phyloP scores from a whole-genome alignment of 2,888 invertebrate species.

The Polydrusus pterygomalis region DNA sequence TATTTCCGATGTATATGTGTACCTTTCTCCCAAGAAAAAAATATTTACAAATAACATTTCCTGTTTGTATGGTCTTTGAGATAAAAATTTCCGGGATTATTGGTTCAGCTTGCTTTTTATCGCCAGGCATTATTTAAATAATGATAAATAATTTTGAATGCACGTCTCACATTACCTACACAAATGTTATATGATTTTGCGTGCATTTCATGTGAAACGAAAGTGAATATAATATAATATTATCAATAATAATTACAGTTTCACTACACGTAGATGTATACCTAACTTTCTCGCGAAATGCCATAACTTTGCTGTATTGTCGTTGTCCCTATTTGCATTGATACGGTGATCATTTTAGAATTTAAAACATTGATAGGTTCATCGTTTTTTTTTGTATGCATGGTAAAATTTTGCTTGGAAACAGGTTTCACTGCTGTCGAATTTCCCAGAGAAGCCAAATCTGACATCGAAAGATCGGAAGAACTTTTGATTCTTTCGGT shows the following conservation, averaged over 20 bases:
- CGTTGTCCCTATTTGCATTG: not conserved
- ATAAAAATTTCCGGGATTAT: not conserved
- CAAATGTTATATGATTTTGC: conserved; percentile 18
- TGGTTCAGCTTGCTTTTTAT: conserved; percentile 17
- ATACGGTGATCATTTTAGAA: not conserved
- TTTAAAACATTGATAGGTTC: too few relatives aligned
- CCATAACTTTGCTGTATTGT: conserved; percentile 13
- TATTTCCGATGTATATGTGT: too few relatives aligned
- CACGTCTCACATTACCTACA: conserved; percentile 1
- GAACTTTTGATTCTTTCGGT: too few relatives aligned
- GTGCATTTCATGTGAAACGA: conserved; percentile 26
- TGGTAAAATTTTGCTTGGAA: too few relatives aligned
- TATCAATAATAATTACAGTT: conserved; percentile 21
- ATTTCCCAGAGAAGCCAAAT: too few relatives aligned
- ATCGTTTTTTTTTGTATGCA: too few relatives aligned
- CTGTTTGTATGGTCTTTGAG: not conserved
- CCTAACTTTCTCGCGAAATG: conserved; percentile 24
- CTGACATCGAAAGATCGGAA: too few relatives aligned
- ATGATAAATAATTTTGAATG: conserved; percentile 35
- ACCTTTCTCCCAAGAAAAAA: too few relatives aligned
- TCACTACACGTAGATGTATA: conserved; percentile 15
- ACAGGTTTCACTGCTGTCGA: too few relatives aligned
- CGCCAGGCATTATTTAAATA: conserved; percentile 41
- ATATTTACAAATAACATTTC: too few relatives aligned
- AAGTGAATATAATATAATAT: conserved; percentile 31